Base-by-base conservation (phyloP, 1,140 invertebrate genomes). In the Batillaria attramentaria region DNA sequence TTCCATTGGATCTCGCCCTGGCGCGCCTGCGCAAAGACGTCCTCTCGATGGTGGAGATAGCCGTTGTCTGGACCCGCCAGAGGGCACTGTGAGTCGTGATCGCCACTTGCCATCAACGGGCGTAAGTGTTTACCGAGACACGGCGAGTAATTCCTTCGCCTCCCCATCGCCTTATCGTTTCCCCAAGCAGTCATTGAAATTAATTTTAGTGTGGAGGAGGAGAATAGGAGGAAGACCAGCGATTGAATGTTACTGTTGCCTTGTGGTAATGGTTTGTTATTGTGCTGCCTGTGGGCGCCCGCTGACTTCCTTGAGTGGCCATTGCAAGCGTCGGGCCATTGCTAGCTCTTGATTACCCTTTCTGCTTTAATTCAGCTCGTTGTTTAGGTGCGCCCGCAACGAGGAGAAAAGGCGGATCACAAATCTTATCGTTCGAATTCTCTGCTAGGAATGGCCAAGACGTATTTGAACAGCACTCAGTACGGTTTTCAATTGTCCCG, bases 101-200 rank as follows among this genome's bases (percentile, higher is more conserved):
- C 68, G 46, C 68, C 68, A 46, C 68, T 70, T 42, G 33, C 68
- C 41, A 70, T 70, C 68, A 70, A 42, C 41, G 41, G 41, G 42
- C 68, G 37, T 70, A 70, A 70, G 68, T 70, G 68, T 70, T 70
- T 70, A 70, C 68, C 68, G 42, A 70, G 68, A 46, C 68, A 70
- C 39, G 68, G 68, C 42, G 41, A 43, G 41, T 75, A 73, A 73
- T 75, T 62, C 72, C 37, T 35, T 39, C 13, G 3, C 72, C 28
- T 42, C 37, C 72, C 68, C 68, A 28, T 46, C 68, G 39, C 68
- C 41, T 62, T 75, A 75, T 75, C 72, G 72, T 62, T 60, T 62
- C 57, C 72, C 72, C 39, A 50, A 57, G 57, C 72, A 75, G 57
- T 28, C 72, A 75, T 62, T 62, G 72, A 75, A 75, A 75, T 62